Conservation (phyloP, 2,113 vertebrate species). For the Notothenia coriiceps region DNA sequence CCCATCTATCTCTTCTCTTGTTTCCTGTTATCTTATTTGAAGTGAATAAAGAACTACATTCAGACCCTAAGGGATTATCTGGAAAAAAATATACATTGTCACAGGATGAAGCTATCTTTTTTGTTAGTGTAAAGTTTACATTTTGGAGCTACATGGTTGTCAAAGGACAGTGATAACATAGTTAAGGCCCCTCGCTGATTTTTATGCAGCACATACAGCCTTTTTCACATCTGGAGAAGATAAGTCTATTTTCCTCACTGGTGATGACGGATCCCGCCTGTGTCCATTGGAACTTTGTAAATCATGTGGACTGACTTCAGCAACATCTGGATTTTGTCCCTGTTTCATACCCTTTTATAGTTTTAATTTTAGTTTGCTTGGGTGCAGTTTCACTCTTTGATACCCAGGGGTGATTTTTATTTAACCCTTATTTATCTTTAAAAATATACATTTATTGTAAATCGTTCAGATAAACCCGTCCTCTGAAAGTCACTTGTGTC, state of each 20-base stretch:
- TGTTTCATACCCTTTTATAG: not conserved
- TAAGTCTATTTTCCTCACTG: not conserved
- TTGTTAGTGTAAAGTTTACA: not conserved
- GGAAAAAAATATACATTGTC: not conserved
- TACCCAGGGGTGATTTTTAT: not conserved
- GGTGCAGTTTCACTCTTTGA: not conserved
- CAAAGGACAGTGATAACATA: not conserved
- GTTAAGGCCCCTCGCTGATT: not conserved
- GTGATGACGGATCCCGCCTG: slow-evolving; percentile 15
- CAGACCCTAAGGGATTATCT: not conserved
- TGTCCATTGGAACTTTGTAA: slow-evolving; percentile 10
- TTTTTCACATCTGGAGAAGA: slow-evolving; percentile 50
- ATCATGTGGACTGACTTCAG: slow-evolving; percentile 19
- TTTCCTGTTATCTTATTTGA: not conserved
- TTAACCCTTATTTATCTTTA: not conserved
- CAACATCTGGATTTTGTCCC: slow-evolving; percentile 19
- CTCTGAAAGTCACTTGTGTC: slow-evolving; percentile 17
- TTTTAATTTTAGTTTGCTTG: not conserved
- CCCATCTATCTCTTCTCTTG: not conserved
- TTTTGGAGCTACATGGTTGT: not conserved
- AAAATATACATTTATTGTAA: not conserved
- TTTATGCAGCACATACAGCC: not conserved
- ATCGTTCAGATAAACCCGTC: not conserved
- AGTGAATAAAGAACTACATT: too few relatives aligned
- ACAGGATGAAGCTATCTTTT: not conserved